Base-by-base conservation (phyloP, 2,113 vertebrate genomes). In the Dendrocopos noguchii region DNA sequence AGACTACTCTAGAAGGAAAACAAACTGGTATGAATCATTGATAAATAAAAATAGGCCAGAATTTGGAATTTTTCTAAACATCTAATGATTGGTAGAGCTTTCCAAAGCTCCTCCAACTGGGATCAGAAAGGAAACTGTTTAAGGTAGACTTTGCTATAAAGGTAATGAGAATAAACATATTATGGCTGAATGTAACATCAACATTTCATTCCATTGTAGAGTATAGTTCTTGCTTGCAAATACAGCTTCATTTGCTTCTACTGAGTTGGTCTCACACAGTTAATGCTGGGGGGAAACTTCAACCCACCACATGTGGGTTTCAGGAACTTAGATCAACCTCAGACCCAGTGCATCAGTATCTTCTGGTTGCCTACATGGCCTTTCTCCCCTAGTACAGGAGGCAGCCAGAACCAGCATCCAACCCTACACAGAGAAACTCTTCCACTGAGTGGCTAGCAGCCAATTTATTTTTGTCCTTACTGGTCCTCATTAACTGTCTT, bases 351-450 rank as follows among this genome's bases (percentile, higher is more conserved):
- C 27, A 27, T 2, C 85, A 18, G 13, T 77, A 22, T 10, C 8
- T 65, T 61, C 55, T 91, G 47, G 4, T 42, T 75, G 34, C 34
- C 36, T 14, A 59, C 4, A 7, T 13, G 21, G 15, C 10, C 9
- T 76, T 44, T 80, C 21, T 50, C 6, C 7, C 4, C 34, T 27
- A 9, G 39, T 42, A 29, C 0, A 65, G 3, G 12, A 6, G 19
- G 5, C 15, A 92, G 22, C 7, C 72, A 80, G 36, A 66, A 83
- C 10, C 25, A 57, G 25, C 21, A 12, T 61, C 31, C 55, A 80
- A 12, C 3, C 11, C 21, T 0, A 5, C 11, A 39, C 2, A 61
- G 50, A 16, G 27, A 63, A 93, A 63, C 22, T 80, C 28, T 67
- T 53, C 25, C 28, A 56, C 24, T 15, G 21, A 60, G 15, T 29